Base-by-base conservation (phyloP, 2,113 vertebrate genomes). In the Oncorhynchus masou region DNA sequence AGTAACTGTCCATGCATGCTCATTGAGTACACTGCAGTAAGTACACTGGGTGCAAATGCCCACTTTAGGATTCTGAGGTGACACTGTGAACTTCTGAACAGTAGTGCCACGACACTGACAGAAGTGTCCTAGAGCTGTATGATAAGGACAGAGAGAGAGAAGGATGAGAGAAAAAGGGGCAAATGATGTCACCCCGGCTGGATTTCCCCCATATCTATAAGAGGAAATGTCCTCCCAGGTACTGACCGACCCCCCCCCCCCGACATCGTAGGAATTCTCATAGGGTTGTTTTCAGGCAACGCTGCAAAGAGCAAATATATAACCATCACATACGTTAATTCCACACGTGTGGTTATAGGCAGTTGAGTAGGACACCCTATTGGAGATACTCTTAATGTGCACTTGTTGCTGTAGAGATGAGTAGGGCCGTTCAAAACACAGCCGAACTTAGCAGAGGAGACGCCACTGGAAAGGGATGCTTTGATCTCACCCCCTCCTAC, bases 251-350 rank as follows among this genome's bases (percentile, higher is more conserved):
- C 72, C 66, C 34, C 49, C 5, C 68, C 73, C 9, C 76, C 4
- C 24, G 68, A 75, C 70, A 67, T 71, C 70, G 65, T 54, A 74
- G 82, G 81, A 85, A 87, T 87, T 73, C 81, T 71, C 70, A 80
- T 2, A 45, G 31, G 72, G 71, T 54, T 74, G 48, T 74, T 76
- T 71, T 71, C 39, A 82, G 74, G 80, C 88, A 86, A 87, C 78
- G 54, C 39, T 69, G 77, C 80, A 85, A 81, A 89, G 81, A 83
- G 71, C 79, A 83, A 71, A 84, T 71, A 71, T 89, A 90, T 87
- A 89, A 90, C 89, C 89, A 88, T 65, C 73, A 29, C 59, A 62
- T 62, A 62, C 8, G 39, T 45, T 2, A 45, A 45, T n/a, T 76
- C 80, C 81, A 27, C 24, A 13, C 39, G 77, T 68, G 24, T 75